Conservation (phyloP, 2,113 vertebrate genomes). For the Rostratula benghalensis region DNA sequence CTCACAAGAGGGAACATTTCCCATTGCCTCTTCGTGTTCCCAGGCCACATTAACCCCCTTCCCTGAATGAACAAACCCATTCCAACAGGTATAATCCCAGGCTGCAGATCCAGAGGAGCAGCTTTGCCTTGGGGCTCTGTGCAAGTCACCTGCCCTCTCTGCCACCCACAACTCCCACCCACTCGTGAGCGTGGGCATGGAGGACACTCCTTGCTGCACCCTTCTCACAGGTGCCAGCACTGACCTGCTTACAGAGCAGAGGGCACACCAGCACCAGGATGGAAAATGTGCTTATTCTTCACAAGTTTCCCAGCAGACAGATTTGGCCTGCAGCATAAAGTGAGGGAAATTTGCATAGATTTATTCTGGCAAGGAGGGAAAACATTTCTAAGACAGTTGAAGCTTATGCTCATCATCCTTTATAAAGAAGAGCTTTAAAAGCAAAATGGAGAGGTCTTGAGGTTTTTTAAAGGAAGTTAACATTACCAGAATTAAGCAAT, state of each 20-base stretch:
- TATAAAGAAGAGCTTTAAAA: neutral
- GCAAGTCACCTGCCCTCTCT: neutral
- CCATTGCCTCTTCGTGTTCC: neutral
- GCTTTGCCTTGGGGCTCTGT: neutral
- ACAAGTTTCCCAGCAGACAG: neutral
- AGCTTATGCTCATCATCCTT: neutral
- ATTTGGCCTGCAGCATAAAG: neutral
- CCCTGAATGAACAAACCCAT: neutral
- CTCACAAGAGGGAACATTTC: neutral
- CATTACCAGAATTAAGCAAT: neutral
- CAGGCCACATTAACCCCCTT: neutral
- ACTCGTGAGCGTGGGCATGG: rapidly evolving
- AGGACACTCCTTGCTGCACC: neutral
- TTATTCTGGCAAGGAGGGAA: neutral
- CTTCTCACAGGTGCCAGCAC: neutral
- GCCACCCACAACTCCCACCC: neutral
- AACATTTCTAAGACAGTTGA: neutral
- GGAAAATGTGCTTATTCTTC: neutral
- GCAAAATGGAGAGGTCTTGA: neutral
- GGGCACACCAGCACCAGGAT: rapidly evolving
- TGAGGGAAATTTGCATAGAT: neutral
- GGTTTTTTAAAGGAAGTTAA: neutral
- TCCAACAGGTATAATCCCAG: neutral
- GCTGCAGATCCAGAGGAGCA: rapidly evolving
- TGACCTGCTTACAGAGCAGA: neutral